phyloP scores from a whole-genome alignment of 2,113 vertebrate genomes.

The Alces alces region DNA sequence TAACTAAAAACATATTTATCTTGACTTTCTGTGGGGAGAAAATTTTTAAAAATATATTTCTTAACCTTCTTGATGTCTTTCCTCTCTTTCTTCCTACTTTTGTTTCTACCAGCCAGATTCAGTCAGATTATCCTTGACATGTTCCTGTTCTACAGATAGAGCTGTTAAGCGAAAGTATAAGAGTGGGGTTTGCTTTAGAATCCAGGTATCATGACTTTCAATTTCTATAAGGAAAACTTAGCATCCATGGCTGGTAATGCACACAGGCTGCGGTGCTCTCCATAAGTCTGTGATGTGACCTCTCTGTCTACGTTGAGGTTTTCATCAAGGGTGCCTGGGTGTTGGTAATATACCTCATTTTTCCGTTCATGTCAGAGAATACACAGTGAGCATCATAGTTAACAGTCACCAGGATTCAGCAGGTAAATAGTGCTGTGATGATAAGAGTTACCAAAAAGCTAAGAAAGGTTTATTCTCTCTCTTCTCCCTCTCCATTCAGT shows the following conservation, averaged over 20 bases:
- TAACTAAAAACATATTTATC: slow-evolving; percentile 17
- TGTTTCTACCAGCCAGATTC: background rate
- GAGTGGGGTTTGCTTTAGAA: background rate
- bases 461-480: background rate
- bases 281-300: background rate
- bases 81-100: background rate
- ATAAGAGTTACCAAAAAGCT: background rate
- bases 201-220: background rate
- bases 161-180: background rate
- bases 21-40: slow-evolving; percentile 15
- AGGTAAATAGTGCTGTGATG: background rate
- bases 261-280: background rate
- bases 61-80: slow-evolving; percentile 14
- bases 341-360: background rate
- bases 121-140: background rate
- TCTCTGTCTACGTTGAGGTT: background rate
- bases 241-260: background rate
- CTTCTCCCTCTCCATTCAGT: background rate
- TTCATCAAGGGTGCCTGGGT: background rate
- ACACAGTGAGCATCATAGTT: background rate
- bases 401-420: background rate
- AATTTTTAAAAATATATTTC: slow-evolving; percentile 6
- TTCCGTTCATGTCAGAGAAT: background rate
- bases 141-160: slow-evolving; percentile 21
- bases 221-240: background rate